These are phyloP conservation scores for Nemapogon koenigi DNA, from an alignment of 2,888 invertebrate species.

Conservation along the genomic window DNA sequence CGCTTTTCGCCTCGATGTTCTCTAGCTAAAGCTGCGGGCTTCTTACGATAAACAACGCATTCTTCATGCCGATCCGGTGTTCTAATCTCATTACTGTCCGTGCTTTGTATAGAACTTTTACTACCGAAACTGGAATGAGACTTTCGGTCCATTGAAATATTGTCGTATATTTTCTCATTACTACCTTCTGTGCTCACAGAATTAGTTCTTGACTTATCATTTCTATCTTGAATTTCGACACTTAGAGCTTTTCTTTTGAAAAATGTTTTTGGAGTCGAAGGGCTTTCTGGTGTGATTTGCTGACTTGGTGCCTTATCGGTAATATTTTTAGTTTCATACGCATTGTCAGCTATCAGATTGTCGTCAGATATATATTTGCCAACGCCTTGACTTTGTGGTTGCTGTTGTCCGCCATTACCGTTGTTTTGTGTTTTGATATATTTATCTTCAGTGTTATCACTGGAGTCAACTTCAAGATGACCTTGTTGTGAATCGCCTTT, in stretches of 20 bases:
- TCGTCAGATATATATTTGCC: constrained; percentile 1
- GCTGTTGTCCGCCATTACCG: constrained; percentile 23
- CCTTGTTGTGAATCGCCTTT: constrained; percentile 31
- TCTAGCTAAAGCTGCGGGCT: constrained; percentile 48
- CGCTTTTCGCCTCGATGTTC: constrained; percentile 51
- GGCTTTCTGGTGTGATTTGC: constrained; percentile 31
- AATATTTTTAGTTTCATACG: constrained; percentile 23
- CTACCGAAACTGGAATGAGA: constrained; percentile 57
- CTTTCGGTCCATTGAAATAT: constrained; percentile 50
- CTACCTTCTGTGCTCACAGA: constrained; percentile 50
- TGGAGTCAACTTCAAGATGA: constrained; percentile 23
- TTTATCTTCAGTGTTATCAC: constrained; percentile 38
- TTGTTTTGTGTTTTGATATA: constrained; percentile 27
- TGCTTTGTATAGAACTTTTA: constrained; percentile 54
- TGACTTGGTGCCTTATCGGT: constrained; percentile 7
- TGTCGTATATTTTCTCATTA: constrained; percentile 50
- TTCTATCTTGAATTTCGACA: constrained; percentile 55
- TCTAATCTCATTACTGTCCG: constrained; percentile 47
- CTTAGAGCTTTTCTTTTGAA: constrained; percentile 63
- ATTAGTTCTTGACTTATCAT: constrained; percentile 43
- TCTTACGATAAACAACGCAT: constrained; percentile 62
- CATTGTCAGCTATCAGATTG: constrained; percentile 20
- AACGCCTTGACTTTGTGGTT: constrained; percentile 23
- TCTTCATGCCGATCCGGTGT: constrained; percentile 49
- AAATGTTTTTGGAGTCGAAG: constrained; percentile 52